Conservation (phyloP, 2,113 vertebrate genomes). For the Eublepharis macularius region DNA sequence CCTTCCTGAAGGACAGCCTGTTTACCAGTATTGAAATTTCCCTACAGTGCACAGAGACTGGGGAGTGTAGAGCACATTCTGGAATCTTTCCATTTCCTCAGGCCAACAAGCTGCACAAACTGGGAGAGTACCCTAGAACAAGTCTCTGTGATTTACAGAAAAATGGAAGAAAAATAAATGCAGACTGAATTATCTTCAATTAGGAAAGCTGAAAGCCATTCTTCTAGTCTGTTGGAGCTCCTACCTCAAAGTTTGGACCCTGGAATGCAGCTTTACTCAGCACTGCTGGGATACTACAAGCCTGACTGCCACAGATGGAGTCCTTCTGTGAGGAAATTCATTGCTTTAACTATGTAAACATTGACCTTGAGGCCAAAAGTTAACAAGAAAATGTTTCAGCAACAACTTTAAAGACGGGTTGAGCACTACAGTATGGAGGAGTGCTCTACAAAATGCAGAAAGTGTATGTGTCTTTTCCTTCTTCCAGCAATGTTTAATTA, state of each 20-base stretch:
- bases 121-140: background rate
- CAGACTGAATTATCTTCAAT: background rate
- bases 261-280: background rate
- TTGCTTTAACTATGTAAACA: background rate
- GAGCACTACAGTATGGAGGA: background rate
- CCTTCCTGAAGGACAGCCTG: background rate
- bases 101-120: background rate
- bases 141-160: background rate
- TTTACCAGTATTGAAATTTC: background rate
- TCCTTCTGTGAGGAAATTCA: background rate
- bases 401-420: background rate
- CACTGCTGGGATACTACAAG: background rate
- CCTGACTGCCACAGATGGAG: background rate
- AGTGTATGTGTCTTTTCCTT: background rate
- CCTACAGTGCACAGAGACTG: background rate
- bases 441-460: background rate
- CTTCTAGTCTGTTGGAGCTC: background rate
- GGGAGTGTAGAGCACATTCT: background rate
- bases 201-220: background rate
- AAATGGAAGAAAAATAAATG: background rate
- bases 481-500: background rate
- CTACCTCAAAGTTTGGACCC: background rate
- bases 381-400: constrained; percentile 14
- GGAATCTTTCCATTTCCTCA: background rate
- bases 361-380: constrained; percentile 17